These are phyloP conservation scores for Strigamia transsilvanica DNA, from an alignment of 2,888 invertebrate species.

Conservation along the genomic window DNA sequence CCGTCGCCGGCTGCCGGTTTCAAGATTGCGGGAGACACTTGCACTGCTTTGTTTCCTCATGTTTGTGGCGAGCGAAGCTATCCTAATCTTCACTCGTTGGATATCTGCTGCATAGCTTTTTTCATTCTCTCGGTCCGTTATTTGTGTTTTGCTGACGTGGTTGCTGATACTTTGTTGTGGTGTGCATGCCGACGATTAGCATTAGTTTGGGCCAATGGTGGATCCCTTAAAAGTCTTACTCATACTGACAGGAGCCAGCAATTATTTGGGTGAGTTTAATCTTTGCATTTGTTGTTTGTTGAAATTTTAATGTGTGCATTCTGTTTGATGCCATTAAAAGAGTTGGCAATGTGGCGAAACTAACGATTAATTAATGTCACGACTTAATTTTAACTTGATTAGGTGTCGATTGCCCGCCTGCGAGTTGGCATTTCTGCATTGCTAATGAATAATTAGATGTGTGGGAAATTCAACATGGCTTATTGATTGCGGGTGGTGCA, in stretches of 20 bases:
- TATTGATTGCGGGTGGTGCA: not conserved
- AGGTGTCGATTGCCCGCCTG: conserved; percentile 30
- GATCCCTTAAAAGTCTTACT: conserved; percentile 57
- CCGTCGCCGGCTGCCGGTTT: conserved; percentile 24
- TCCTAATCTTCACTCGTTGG: not conserved
- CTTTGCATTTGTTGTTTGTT: not conserved
- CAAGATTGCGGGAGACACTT: conserved; percentile 27
- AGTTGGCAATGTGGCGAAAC: not conserved
- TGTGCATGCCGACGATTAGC: conserved; percentile 35
- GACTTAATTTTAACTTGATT: conserved; percentile 7
- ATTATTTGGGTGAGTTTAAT: conserved; percentile 56
- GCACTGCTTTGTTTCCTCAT: conserved; percentile 40
- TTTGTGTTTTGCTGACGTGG: conserved; percentile 41
- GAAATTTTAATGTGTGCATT: not conserved
- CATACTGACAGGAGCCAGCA: conserved; percentile 57
- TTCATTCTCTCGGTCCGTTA: conserved; percentile 4
- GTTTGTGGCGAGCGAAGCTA: not conserved
- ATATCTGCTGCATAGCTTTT: conserved; percentile 15
- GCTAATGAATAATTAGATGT: conserved; percentile 4
- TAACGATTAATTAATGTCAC: conserved; percentile 10
- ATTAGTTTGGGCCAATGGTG: conserved; percentile 56
- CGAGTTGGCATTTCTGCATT: not conserved
- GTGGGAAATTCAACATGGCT: not conserved
- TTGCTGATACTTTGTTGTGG: conserved; percentile 22
- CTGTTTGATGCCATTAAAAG: not conserved